Evolutionary conservation across 2,888 invertebrate species (phyloP).

Genomic region (Papilio elwesi): DNA sequence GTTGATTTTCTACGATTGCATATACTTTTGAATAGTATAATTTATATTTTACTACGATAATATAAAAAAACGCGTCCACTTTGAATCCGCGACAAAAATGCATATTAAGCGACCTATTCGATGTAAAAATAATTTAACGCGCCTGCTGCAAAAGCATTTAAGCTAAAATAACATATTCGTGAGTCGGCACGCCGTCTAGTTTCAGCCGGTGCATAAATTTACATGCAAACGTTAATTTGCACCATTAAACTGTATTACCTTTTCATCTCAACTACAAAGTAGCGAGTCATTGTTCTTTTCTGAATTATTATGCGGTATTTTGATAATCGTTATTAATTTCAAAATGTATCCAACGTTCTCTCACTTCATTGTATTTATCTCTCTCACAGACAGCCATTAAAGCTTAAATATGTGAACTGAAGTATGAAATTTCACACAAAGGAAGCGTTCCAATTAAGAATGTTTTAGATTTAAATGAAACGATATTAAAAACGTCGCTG

Average conservation of each 20-base stretch:
- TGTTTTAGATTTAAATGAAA: conserved; percentile 21
- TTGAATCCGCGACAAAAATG: too few species aligned
- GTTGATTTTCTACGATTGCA: background rate
- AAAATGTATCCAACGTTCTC: background rate
- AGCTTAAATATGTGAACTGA: conserved; percentile 10
- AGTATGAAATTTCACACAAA: conserved; percentile 26
- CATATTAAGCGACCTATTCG: background rate
- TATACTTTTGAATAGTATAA: too few species aligned
- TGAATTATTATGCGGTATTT: background rate
- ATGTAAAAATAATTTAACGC: background rate
- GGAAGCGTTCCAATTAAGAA: conserved; percentile 29
- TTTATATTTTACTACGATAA: too few species aligned
- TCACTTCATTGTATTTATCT: background rate
- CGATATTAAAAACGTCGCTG: conserved; percentile 30
- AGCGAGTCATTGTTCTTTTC: background rate
- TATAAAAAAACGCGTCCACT: too few species aligned
- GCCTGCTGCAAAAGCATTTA: background rate
- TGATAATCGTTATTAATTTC: background rate
- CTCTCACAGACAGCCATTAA: conserved; percentile 1
- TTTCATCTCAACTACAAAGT: conserved; percentile 25
- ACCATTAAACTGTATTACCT: conserved; percentile 28
- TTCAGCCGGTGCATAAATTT: conserved; percentile 28
- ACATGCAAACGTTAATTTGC: conserved; percentile 29
- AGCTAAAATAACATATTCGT: conserved; percentile 11
- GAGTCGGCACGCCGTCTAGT: background rate